Base-by-base conservation (phyloP, 2,113 vertebrate species). In the Gopherus evgoodei region DNA sequence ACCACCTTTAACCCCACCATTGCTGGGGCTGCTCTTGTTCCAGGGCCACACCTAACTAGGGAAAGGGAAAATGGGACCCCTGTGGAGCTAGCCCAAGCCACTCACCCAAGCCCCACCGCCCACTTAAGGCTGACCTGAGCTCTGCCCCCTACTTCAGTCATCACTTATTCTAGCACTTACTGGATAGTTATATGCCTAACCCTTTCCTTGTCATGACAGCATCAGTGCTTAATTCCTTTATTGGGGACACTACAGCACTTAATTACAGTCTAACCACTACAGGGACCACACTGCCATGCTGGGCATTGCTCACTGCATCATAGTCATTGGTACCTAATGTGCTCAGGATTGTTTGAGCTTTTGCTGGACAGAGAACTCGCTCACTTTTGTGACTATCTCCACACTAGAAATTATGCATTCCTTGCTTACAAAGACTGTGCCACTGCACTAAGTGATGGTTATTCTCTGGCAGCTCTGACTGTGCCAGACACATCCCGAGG, bases 381-480 rank as follows among this genome's bases (percentile, higher is more conserved):
- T 85, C 19, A n/a, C 38, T 22, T 27, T 59, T 83, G n/a, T n/a
- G 21, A 35, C 87, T 57, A 57, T 78, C 83, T 65, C 86, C 69
- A 57, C 81, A 65, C 5, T 2, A 57, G 42, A 49, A 89, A 78
- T n/a, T 21, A 0, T 1, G 84, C 81, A 84, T 86, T 52, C 6
- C 56, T 86, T 88, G 81, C 25, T 12, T 86, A 9, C 76, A 89
- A 82, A 65, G 82, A 62, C 38, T 38, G 38, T n/a, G 49, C 88
- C 44, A 81, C 50, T 50, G 83, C 38, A 50, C 27, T 87, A 83
- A 35, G 6, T 88, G 56, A 93, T 52, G 56, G 10, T 82, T 80
- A 69, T 47, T 95, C 14, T 75, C 81, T 90, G 85, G 12, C 87
- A 88, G 24, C 49, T 94, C 81, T 47, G 17, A 65, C 82, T 83